These are phyloP conservation scores for Antennarius striatus DNA, from an alignment of 2,113 vertebrate genomes.

Conservation along the genomic window DNA sequence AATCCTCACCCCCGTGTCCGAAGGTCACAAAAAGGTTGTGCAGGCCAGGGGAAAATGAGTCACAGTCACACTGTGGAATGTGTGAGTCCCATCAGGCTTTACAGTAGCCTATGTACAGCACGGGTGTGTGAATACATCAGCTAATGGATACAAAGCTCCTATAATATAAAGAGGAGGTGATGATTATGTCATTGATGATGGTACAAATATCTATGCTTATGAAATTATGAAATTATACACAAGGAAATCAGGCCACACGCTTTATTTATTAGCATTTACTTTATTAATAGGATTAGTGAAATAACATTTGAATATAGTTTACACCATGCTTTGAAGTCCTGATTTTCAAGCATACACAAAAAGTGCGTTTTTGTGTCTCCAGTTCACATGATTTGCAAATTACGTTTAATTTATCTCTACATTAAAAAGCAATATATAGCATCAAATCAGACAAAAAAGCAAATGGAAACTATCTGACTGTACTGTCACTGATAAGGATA, in stretches of 20 bases:
- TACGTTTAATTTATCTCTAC: no score
- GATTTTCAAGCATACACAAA: neutral
- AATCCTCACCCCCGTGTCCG: constrained; percentile 57
- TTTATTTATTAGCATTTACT: no score
- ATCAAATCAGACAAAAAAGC: neutral
- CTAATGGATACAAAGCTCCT: constrained; percentile 50
- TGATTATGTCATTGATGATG: constrained; percentile 16
- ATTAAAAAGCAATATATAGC: neutral
- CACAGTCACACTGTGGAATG: constrained; percentile 53
- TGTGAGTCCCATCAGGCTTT: constrained; percentile 49
- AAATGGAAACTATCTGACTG: neutral
- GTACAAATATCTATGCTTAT: neutral
- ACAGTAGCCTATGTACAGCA: constrained; percentile 34
- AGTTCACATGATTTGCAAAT: no score
- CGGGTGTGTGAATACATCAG: constrained; percentile 34
- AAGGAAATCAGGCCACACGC: neutral
- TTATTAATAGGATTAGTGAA: no score
- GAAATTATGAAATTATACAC: constrained; percentile 8
- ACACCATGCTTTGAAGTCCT: neutral
- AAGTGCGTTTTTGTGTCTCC: no score
- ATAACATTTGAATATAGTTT: no score
- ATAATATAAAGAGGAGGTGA: constrained; percentile 20
- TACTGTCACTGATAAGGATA: constrained; percentile 22
- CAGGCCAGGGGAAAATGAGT: constrained; percentile 69
- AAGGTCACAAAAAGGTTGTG: constrained; percentile 51